Conservation (phyloP, 2,888 invertebrate species). For the Hyppa rectilinea region DNA sequence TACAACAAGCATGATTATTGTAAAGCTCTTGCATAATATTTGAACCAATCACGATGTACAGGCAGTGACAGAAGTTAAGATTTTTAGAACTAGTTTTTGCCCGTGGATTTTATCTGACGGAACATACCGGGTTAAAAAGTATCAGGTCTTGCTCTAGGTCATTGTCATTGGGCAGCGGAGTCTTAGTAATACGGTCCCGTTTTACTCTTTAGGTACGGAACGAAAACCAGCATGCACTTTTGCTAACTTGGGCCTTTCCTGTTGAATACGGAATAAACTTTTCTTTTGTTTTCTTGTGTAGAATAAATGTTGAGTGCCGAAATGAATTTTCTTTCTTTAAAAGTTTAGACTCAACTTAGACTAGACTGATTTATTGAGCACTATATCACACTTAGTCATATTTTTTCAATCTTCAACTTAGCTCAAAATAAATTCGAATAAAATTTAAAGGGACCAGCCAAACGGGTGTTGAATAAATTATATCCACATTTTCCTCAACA, state of each 20-base stretch:
- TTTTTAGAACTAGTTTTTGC: too few species aligned
- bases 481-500: conserved; percentile 9
- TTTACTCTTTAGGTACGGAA: too few species aligned
- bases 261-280: not conserved
- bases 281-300: not conserved
- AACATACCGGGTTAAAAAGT: too few species aligned
- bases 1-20: conserved; percentile 21
- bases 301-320: not conserved
- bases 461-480: conserved; percentile 17
- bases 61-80: not conserved
- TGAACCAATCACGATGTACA: conserved; percentile 29
- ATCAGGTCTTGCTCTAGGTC: too few species aligned
- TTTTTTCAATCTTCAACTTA: conserved; percentile 5
- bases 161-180: too few species aligned
- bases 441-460: not conserved
- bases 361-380: conserved; percentile 36
- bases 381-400: conserved; percentile 6
- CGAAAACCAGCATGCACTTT: too few species aligned
- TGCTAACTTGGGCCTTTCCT: too few species aligned
- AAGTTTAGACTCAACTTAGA: not conserved
- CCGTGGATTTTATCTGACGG: too few species aligned
- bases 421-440: not conserved
- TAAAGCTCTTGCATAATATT: conserved; percentile 52
- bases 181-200: too few species aligned
- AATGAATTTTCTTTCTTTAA: not conserved